These are phyloP conservation scores for Odontophorus gujanensis DNA, from an alignment of 2,113 vertebrate species.

Conservation along the genomic window DNA sequence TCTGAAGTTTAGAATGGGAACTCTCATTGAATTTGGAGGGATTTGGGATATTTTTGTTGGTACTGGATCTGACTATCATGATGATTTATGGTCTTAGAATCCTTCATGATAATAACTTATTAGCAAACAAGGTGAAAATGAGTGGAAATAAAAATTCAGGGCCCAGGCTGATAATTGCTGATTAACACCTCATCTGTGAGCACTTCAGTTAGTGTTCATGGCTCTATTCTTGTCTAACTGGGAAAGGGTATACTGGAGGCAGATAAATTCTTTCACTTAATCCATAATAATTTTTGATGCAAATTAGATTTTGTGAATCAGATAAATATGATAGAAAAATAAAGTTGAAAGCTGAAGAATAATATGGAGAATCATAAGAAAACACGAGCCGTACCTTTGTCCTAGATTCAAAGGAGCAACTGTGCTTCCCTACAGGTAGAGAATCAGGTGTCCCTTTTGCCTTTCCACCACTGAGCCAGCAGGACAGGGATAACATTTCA, in stretches of 20 bases:
- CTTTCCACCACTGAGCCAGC: background rate
- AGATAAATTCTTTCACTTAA: background rate
- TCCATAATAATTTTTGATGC: accelerated
- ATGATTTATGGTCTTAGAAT: background rate
- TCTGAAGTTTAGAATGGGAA: background rate
- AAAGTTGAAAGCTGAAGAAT: background rate
- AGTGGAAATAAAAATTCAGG: background rate
- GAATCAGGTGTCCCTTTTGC: background rate
- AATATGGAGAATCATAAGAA: background rate
- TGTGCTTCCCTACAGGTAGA: too few species aligned
- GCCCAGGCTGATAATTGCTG: background rate
- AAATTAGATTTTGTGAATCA: background rate
- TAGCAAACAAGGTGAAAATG: background rate
- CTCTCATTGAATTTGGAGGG: background rate
- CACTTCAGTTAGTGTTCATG: accelerated
- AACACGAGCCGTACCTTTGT: accelerated
- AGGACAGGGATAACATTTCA: background rate
- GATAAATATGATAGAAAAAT: background rate
- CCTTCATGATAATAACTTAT: background rate
- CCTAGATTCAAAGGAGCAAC: background rate
- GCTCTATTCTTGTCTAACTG: background rate
- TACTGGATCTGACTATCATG: background rate
- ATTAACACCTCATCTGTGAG: background rate
- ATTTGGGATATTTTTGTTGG: background rate
- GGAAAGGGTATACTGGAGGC: background rate